Percentiles rank a stretch among this genome's conserved stretches.
These are phyloP conservation scores for Pelvicachromis taeniatus DNA, from an alignment of 2,113 vertebrate genomes.

Conservation along the genomic window DNA sequence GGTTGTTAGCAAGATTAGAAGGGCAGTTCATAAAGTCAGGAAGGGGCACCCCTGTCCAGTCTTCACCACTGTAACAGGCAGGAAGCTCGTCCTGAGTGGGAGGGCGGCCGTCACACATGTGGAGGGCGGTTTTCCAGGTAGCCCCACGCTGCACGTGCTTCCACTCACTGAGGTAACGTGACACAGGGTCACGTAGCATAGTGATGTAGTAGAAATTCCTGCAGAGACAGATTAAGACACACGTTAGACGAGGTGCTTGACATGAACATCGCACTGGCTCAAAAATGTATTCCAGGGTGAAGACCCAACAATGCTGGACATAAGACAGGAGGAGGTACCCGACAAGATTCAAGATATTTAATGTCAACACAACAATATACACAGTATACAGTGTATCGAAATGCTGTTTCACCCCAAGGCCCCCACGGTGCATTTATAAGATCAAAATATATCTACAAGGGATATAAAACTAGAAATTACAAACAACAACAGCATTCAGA, in stretches of 20 bases:
- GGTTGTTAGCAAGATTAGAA: slow-evolving; percentile 93
- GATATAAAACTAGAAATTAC: too few species aligned
- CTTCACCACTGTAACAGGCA: slow-evolving; percentile 89
- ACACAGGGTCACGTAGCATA: slow-evolving; percentile 89
- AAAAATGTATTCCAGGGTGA: background rate
- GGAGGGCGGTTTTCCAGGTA: slow-evolving; percentile 94
- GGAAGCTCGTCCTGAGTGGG: slow-evolving; percentile 92
- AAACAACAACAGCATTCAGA: background rate
- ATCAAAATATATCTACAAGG: too few species aligned
- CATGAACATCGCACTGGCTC: background rate
- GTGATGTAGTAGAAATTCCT: slow-evolving; percentile 99
- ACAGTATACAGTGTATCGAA: too few species aligned
- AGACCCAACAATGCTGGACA: background rate
- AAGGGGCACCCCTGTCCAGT: slow-evolving; percentile 93
- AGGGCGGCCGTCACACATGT: slow-evolving; percentile 93
- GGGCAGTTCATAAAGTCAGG: slow-evolving; percentile 95
- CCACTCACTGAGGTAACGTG: slow-evolving; percentile 97
- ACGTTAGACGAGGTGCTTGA: background rate
- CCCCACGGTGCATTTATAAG: too few species aligned
- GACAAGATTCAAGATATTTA: too few species aligned
- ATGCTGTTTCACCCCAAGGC: too few species aligned
- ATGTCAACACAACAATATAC: too few species aligned
- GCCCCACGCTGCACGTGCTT: slow-evolving; percentile 94
- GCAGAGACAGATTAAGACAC: background rate
- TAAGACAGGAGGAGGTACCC: background rate